These are phyloP conservation scores for Spodoptera litura DNA, from an alignment of 1,140 invertebrate species.

Conservation along the genomic window DNA sequence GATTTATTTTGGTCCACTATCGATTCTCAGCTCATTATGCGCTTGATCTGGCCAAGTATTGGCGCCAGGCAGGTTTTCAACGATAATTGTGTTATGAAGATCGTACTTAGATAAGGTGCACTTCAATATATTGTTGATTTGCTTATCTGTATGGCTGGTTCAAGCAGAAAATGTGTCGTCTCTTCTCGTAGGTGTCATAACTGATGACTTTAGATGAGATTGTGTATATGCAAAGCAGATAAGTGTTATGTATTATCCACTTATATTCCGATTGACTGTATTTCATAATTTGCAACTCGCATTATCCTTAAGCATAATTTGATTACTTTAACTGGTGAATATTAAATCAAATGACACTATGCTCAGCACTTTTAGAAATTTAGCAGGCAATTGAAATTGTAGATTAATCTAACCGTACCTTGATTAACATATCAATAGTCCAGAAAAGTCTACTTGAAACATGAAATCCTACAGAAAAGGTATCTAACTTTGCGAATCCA, in stretches of 20 bases:
- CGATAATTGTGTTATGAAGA: slow-evolving; percentile 33
- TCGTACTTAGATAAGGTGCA: slow-evolving; percentile 12
- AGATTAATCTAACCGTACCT: too few species aligned
- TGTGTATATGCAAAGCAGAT: background rate
- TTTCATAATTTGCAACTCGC: too few species aligned
- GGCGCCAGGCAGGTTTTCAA: slow-evolving; percentile 36
- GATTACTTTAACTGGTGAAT: too few species aligned
- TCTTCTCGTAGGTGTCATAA: background rate
- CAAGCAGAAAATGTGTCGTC: background rate
- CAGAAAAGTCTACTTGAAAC: too few species aligned
- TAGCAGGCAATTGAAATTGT: background rate
- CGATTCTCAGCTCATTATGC: slow-evolving; percentile 40
- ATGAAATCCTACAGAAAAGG: too few species aligned
- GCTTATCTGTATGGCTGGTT: slow-evolving; percentile 18
- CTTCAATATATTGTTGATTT: slow-evolving; percentile 13
- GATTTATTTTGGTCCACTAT: slow-evolving; percentile 29
- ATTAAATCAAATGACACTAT: too few species aligned
- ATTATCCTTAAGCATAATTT: too few species aligned
- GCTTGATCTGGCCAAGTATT: slow-evolving; percentile 12
- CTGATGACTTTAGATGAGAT: background rate
- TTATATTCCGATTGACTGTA: too few species aligned
- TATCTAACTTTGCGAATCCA: too few species aligned
- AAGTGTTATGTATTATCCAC: background rate
- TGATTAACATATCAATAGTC: background rate
- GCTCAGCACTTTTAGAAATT: background rate